Conservation (phyloP, 2,113 vertebrate genomes). For the Phasianus colchicus region DNA sequence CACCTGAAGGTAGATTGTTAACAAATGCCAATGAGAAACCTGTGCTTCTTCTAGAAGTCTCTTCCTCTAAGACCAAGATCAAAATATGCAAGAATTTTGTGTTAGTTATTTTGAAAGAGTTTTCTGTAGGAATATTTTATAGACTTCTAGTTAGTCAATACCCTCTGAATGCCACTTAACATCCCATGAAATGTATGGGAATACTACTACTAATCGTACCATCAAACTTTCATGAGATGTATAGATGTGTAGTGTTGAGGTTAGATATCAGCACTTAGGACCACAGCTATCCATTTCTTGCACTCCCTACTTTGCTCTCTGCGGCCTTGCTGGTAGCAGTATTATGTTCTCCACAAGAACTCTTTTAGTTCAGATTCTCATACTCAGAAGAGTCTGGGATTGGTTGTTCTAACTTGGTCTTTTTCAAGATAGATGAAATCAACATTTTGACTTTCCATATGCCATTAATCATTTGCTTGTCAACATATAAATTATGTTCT, state of each 20-base stretch:
- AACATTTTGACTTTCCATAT: background rate
- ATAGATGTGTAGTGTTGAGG: background rate
- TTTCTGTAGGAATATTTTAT: background rate
- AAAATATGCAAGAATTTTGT: background rate
- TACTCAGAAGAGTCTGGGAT: background rate
- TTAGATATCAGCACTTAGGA: background rate
- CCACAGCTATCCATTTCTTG: background rate
- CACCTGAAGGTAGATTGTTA: slow-evolving; percentile 76
- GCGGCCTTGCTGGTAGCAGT: background rate
- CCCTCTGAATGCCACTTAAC: background rate
- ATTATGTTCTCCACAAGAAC: background rate
- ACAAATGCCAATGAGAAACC: background rate
- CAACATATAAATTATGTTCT: background rate
- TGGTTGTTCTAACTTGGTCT: background rate
- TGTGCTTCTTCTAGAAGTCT: background rate
- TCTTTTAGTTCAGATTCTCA: background rate
- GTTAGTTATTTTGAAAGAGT: background rate
- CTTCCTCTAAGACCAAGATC: background rate
- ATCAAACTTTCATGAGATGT: background rate
- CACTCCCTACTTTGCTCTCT: background rate
- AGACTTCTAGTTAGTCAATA: background rate
- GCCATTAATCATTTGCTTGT: background rate
- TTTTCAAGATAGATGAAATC: background rate
- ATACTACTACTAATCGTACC: background rate
- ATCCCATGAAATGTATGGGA: background rate